Base-by-base conservation (phyloP, 2,888 invertebrate genomes). In the Empis stercorea region DNA sequence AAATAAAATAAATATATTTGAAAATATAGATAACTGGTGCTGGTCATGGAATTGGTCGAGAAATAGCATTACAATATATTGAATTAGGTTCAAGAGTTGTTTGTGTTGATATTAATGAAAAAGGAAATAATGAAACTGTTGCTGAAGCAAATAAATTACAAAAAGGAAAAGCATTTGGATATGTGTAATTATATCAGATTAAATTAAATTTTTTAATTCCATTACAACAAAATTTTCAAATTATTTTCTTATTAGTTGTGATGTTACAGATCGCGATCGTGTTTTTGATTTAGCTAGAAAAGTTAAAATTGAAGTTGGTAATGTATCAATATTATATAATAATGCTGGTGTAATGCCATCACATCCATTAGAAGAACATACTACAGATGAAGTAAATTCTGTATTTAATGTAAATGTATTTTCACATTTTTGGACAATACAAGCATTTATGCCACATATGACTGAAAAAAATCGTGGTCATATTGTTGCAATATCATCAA, bases 331-430 rank as follows among this genome's bases (percentile, higher is more conserved):
- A 60, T 66, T 91, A 46, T 73, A 89, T 10, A 89, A 89, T 68
- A 91, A 91, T 70, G 91, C 88, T 0, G 91, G 89, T 5, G 84
- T 89, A 52, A 86, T 88, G 84, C 85, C 87, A 0, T 81, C 82
- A 57, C 82, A 81, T 63, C 72, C 80, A 0, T 69, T 89, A 45
- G 64, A 80, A 30, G 72, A 80, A 41, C 79, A 82, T 49, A 75
- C 76, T 0, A 73, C 76, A 27, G 75, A 77, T 51, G 84, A 87
- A 61, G 80, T 89, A 52, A 72, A 75, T n/a, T 72, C 76, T 36
- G 73, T 78, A 0, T 81, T 86, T 51, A 80, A 84, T 52, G 76
- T 89, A 48, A 91, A 91, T 64, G 78, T 87, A 3, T 63, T 85
- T 53, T 79, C 86, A 3, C 86, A 88, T 57, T 79, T 84, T 59